Evolutionary conservation across 2,113 vertebrate genomes (phyloP).

Genomic region (Patagioenas fasciata): DNA sequence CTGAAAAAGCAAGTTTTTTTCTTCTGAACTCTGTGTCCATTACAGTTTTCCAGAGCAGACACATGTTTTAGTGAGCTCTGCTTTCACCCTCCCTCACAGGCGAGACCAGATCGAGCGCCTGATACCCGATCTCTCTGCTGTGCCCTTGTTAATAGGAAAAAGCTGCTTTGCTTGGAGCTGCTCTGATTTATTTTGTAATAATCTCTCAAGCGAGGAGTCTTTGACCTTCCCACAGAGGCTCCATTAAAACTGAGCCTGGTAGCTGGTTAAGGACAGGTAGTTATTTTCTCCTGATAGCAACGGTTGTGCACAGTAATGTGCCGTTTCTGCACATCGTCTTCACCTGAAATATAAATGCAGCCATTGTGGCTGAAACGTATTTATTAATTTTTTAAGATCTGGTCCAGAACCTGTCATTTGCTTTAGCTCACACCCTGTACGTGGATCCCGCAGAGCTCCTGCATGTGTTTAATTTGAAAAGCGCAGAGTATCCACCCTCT

Average conservation of each 20-base stretch:
- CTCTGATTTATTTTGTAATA: not conserved
- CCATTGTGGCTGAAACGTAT: not conserved
- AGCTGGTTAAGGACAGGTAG: not conserved
- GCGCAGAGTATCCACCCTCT: accelerated
- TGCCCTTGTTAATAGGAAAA: not conserved
- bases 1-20: not conserved
- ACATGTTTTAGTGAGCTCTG: not conserved
- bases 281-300: not conserved
- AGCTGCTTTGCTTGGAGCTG: not conserved
- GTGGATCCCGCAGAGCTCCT: not conserved
- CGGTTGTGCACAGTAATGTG: not conserved
- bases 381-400: not conserved
- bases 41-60: not conserved
- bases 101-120: not conserved
- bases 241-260: not conserved
- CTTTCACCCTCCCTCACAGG: not conserved
- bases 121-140: not conserved
- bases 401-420: not conserved
- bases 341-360: not conserved
- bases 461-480: not conserved
- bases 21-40: not conserved
- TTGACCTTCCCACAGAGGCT: not conserved
- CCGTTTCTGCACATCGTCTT: not conserved
- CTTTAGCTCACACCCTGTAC: not conserved
- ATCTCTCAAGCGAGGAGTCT: not conserved